phyloP scores from a whole-genome alignment of 2,888 invertebrate species.

The Silvanus unidentatus region DNA sequence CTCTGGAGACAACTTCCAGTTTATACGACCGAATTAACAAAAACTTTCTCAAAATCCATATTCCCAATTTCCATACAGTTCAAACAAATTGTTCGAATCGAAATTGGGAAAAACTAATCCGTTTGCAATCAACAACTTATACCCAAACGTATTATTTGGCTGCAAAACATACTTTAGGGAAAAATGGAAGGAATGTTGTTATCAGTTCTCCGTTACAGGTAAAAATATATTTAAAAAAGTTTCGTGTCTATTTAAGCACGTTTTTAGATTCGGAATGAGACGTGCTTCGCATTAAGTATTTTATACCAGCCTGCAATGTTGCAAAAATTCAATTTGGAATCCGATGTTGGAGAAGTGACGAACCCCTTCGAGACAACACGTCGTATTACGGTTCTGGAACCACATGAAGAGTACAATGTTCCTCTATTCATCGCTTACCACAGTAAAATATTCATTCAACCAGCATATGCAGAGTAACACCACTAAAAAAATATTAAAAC shows the following conservation, averaged over 20 bases:
- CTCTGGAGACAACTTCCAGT: conserved; percentile 49
- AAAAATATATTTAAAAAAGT: conserved; percentile 15
- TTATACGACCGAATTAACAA: conserved; percentile 61
- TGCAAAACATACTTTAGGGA: conserved; percentile 59
- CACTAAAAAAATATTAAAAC: conserved; percentile 17
- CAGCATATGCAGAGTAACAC: conserved; percentile 66
- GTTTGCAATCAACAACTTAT: conserved; percentile 54
- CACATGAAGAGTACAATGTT: conserved; percentile 67
- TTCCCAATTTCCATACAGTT: conserved; percentile 59
- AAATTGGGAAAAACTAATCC: conserved; percentile 58
- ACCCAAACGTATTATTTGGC: conserved; percentile 61
- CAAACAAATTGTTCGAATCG: conserved; percentile 61
- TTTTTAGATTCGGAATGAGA: conserved; percentile 66
- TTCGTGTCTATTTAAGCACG: conserved; percentile 3
- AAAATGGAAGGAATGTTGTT: conserved; percentile 51
- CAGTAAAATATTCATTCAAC: conserved; percentile 68
- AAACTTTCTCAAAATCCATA: conserved; percentile 58
- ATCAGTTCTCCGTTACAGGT: conserved; percentile 74
- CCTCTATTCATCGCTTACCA: conserved; percentile 77
- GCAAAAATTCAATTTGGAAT: conserved; percentile 58
- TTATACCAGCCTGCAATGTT: conserved; percentile 68
- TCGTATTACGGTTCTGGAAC: conserved; percentile 65
- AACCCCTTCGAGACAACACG: conserved; percentile 74
- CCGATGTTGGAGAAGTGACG: conserved; percentile 56
- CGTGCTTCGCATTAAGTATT: conserved; percentile 68